phyloP scores from a whole-genome alignment of 2,888 invertebrate genomes.

The Diarsia dahlii region DNA sequence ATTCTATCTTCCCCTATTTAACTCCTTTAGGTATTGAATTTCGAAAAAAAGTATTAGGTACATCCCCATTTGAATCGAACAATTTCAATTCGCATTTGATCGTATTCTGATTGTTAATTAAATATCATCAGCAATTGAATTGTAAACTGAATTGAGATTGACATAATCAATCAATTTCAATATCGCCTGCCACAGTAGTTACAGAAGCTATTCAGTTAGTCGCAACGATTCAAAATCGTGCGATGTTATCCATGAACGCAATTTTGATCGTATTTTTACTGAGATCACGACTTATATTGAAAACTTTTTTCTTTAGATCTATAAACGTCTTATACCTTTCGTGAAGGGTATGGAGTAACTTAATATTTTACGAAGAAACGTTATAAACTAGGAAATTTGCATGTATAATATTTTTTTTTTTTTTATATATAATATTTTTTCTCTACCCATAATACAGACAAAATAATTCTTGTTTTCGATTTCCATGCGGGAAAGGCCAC shows the following conservation, averaged over 20 bases:
- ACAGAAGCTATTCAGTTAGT: slow-evolving; percentile 10
- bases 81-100: neutral
- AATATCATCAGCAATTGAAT: slow-evolving; percentile 1
- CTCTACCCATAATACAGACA: no score
- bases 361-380: no score
- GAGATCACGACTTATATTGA: slow-evolving; percentile 29
- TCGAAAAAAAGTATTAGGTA: no score
- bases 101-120: neutral
- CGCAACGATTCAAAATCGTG: slow-evolving; percentile 26
- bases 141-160: slow-evolving; percentile 4
- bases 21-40: no score
- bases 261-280: slow-evolving; percentile 6
- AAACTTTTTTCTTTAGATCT: neutral
- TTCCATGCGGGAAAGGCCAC: neutral
- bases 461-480: neutral
- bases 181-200: neutral
- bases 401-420: no score
- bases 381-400: neutral
- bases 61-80: no score
- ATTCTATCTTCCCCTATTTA: no score
- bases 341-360: neutral
- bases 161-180: slow-evolving; percentile 3
- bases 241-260: neutral
- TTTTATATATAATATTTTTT: no score
- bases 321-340: neutral